Evolutionary conservation across 2,888 invertebrate species (phyloP).

Genomic region (Zootermopsis nevadensis): DNA sequence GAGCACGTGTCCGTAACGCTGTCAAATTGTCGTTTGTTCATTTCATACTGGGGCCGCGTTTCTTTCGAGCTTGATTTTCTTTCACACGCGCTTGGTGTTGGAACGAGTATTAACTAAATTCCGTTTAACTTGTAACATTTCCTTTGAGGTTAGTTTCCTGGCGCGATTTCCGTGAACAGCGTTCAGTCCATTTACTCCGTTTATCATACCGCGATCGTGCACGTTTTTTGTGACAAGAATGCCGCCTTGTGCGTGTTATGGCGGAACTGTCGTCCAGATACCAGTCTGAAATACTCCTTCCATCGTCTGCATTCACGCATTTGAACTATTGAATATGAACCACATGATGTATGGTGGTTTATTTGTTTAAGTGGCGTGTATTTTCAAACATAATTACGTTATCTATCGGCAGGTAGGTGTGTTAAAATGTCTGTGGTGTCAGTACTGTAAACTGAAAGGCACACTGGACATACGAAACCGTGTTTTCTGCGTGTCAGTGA

Average conservation of each 20-base stretch:
- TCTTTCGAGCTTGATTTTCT: background rate
- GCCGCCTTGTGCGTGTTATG: background rate
- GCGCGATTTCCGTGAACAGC: too few relatives aligned
- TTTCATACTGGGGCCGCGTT: background rate
- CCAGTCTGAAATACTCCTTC: background rate
- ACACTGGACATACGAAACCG: background rate
- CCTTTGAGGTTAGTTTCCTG: too few relatives aligned
- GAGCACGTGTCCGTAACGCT: background rate
- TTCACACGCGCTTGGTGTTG: background rate
- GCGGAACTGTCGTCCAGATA: background rate
- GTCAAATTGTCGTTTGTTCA: background rate
- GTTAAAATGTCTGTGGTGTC: background rate
- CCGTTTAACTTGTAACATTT: background rate
- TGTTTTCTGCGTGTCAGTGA: background rate
- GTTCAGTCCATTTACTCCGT: too few relatives aligned
- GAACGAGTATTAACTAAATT: background rate
- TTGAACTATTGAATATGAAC: background rate
- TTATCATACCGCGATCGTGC: background rate
- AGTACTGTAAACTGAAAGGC: background rate
- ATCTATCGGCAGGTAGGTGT: conserved; percentile 21
- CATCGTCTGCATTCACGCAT: background rate
- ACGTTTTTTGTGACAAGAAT: background rate
- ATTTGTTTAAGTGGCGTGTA: conserved; percentile 16
- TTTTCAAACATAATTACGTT: background rate
- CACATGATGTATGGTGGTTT: background rate